phyloP scores from a whole-genome alignment of 2,888 invertebrate genomes.

The Branchellion lobata region DNA sequence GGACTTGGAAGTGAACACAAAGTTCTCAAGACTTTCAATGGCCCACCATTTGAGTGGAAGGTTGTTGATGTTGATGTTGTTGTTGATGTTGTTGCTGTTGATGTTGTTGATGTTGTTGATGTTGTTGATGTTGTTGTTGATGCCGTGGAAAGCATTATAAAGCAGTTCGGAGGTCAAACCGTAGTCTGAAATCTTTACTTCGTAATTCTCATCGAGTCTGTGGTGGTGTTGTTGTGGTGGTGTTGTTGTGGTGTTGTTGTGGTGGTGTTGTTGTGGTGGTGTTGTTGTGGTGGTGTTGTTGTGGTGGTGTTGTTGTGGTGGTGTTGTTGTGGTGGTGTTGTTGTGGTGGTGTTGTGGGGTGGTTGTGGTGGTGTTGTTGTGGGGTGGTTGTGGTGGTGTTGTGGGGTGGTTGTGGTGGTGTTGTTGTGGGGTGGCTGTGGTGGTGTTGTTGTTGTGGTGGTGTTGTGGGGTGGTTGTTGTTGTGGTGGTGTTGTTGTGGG shows the following conservation, averaged over 20 bases:
- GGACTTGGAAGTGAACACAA: constrained; percentile 62
- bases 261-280: too few relatives aligned
- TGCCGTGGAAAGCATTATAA: too few relatives aligned
- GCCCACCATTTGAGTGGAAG: constrained; percentile 67
- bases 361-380: neutral
- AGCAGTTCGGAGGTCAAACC: constrained; percentile 66
- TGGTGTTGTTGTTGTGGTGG: neutral
- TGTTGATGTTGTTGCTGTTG: too few relatives aligned
- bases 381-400: too few relatives aligned
- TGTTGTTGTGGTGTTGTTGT: too few relatives aligned
- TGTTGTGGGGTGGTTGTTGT: neutral
- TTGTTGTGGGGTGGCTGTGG: neutral
- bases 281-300: too few relatives aligned
- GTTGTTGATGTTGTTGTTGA: too few relatives aligned
- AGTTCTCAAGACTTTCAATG: constrained; percentile 63
- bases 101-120: too few relatives aligned
- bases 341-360: too few relatives aligned
- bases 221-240: too few relatives aligned
- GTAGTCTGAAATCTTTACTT: constrained; percentile 66
- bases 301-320: neutral
- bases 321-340: neutral
- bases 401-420: neutral
- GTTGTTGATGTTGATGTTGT: too few relatives aligned
- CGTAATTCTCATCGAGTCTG: constrained; percentile 63
- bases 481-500: neutral